Conservation (phyloP, 1,140 invertebrate genomes). For the Drosophila parabipectinata region DNA sequence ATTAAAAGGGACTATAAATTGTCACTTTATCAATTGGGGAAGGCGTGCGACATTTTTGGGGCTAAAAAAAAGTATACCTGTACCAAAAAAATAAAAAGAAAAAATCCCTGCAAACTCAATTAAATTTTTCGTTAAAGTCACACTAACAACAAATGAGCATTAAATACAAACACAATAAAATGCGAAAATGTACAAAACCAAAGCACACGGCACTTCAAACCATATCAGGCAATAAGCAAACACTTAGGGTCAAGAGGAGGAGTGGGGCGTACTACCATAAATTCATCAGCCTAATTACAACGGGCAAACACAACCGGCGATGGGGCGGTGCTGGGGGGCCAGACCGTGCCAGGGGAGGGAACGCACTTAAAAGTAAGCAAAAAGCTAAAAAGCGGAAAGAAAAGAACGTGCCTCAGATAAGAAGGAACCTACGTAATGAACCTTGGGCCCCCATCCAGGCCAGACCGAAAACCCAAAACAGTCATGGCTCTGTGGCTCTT, state of each 20-base stretch:
- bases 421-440: constrained; percentile 66
- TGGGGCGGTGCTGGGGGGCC: constrained; percentile 6
- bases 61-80: background rate
- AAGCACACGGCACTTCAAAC: constrained; percentile 53
- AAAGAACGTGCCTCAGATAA: constrained; percentile 69
- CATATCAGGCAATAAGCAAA: constrained; percentile 46
- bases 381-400: constrained; percentile 38
- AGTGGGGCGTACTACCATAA: constrained; percentile 44
- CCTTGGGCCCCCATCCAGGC: constrained; percentile 48
- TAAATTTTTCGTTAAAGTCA: constrained; percentile 36
- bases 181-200: constrained; percentile 33
- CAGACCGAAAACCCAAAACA: constrained; percentile 15
- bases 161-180: constrained; percentile 16
- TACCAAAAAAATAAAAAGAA: constrained; percentile 4
- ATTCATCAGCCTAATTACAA: constrained; percentile 80
- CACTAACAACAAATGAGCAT: constrained; percentile 1
- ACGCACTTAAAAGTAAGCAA: constrained; percentile 45
- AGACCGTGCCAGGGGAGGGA: constrained; percentile 7
- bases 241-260: constrained; percentile 2
- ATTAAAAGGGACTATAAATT: constrained; percentile 78
- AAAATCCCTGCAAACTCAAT: constrained; percentile 56
- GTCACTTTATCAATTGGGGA: constrained; percentile 73
- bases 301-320: constrained; percentile 8
- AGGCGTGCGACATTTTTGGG: constrained; percentile 18
- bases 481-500: constrained; percentile 19